Base-by-base conservation (phyloP, 2,888 invertebrate species). In the Neria commutata region DNA sequence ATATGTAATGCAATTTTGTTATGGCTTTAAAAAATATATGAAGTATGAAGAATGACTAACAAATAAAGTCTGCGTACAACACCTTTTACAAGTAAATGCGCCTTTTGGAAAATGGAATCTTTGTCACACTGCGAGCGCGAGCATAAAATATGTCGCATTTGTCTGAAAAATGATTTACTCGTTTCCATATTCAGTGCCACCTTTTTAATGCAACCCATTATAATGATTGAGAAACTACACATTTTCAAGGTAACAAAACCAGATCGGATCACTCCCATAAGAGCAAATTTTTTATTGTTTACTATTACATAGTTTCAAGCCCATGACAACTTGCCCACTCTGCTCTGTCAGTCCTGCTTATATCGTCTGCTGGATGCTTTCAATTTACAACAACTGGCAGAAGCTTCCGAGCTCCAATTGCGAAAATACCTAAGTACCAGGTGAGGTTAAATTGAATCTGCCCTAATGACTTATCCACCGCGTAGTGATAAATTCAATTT, bases 121-220 rank as follows among this genome's bases (percentile, higher is more conserved):
- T 53, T 64, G 45, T 60, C 58, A 58, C 54, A 63, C 11, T 64
- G 58, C 50, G 64, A 64, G 52, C 53, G 73, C n/a, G n/a, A n/a
- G 46, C 70, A 71, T 56, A 72, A 74, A 67, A 73, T 77, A n/a
- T 78, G 77, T 59, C 70, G 77, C 23, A 70, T 78, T 61, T 78
- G 77, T 54, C 63, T 76, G 29, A 75, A 74, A 65, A 71, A 62
- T 56, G 76, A 74, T 54, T 54, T 72, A 10, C 58, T 73, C 10
- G 71, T 73, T 17, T 75, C 75, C 23, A 69, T 77, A 47, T 76
- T 71, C 46, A 75, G 72, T 60, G 66, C 69, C 50, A 70, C 73
- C n/a, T 74, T 72, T 66, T 56, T 71, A 26, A 65, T 75, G 51
- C 68, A 73, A 33, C 76, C 77, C 2, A 69, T 74, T 53, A 71